Conservation (phyloP, 2,888 invertebrate species). For the Embidobia sp. region DNA sequence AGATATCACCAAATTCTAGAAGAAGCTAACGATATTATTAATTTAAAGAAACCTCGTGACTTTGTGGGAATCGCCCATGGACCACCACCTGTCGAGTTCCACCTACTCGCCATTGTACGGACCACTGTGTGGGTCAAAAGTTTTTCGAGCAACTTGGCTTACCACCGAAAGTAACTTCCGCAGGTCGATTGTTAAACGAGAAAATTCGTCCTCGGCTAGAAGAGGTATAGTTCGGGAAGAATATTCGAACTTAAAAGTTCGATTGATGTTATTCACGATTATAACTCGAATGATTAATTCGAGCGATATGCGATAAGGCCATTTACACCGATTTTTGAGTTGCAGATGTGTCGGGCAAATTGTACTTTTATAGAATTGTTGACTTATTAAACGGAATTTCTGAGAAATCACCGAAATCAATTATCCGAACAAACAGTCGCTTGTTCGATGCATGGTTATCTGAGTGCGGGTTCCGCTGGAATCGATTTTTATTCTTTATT, state of each 20-base stretch:
- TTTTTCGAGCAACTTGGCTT: conserved; percentile 48
- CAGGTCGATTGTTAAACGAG: conserved; percentile 41
- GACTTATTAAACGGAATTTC: conserved; percentile 1
- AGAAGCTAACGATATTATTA: no score
- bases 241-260: conserved; percentile 32
- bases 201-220: conserved; percentile 12
- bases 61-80: conserved; percentile 37
- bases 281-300: conserved; percentile 41
- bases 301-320: conserved; percentile 18
- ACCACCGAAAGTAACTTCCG: conserved; percentile 37
- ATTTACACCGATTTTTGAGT: conserved; percentile 6
- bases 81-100: conserved; percentile 64
- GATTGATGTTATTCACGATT: conserved; percentile 33
- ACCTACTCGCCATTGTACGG: conserved; percentile 45
- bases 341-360: conserved; percentile 8
- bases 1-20: no score
- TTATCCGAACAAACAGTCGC: conserved; percentile 6
- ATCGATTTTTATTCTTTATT: conserved; percentile 48
- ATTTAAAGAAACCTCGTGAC: conserved; percentile 7
- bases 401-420: conserved; percentile 24
- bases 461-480: not conserved
- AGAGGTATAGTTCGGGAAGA: conserved; percentile 8
- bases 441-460: no score
- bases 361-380: conserved; percentile 17
- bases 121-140: conserved; percentile 23